Evolutionary conservation across 2,888 invertebrate species (phyloP), one percentile per base, ranked within the genome.

Genomic region (Stegophylla sp.): DNA sequence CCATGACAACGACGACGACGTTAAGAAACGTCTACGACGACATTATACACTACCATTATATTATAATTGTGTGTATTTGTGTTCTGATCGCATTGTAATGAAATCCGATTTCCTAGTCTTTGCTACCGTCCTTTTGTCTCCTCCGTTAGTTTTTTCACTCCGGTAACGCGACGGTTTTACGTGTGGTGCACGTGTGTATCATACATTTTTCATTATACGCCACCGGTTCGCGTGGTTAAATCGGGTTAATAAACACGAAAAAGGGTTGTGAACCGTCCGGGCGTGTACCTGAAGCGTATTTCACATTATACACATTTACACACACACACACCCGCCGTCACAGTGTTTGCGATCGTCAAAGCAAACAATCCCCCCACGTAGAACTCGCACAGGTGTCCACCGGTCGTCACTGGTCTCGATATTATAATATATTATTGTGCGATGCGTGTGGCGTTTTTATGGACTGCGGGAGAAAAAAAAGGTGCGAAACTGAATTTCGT

Each of bases 321-420:
- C 15, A n/a, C 17, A 45, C 15, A 69, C 17, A 15, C 10, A 26
- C 4, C 23, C 20, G 26, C 9, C 43, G 64, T 43, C 23, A 23
- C 66, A 3, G 28, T 63, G 20, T 23, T 28, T 61, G 28, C 28
- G 26, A 28, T 4, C 61, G 28, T 17, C 17, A 71, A 9, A 17
- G 71, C 71, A 71, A 71, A 71, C 71, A 71, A 53, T 53, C 53
- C 71, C n/a, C n/a, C n/a, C n/a, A n/a, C n/a, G 41, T 56, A 71
- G 41, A 71, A 56, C 34, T 53, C 34, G 53, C 34, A 1, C 41
- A 41, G 53, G 23, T 53, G 71, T 56, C 34, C 13, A 71, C n/a
- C 41, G 3, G 34, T 53, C 53, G 41, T 51, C 20, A n/a, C 56
- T 1, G 10, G 20, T 56, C 4, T 7, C 34, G 34, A 34, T 34